phyloP scores from a whole-genome alignment of 2,113 vertebrate genomes.

The Athene cunicularia region DNA sequence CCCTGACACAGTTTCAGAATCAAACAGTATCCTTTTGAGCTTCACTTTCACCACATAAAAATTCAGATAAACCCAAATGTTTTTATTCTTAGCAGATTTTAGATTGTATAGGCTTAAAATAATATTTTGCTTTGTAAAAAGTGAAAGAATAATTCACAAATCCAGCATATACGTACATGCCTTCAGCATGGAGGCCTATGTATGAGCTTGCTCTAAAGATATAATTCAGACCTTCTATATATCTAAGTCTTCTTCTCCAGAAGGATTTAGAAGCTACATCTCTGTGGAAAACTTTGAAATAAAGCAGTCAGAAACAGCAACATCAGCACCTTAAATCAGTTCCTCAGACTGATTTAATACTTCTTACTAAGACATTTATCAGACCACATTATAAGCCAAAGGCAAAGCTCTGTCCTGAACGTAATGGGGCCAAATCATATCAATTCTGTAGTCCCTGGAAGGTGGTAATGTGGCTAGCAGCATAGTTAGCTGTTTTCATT shows the following conservation, averaged over 20 bases:
- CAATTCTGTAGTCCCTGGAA: neutral
- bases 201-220: neutral
- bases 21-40: neutral
- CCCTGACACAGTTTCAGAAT: neutral
- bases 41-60: neutral
- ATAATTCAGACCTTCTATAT: neutral
- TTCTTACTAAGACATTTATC: neutral
- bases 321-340: neutral
- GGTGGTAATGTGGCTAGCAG: neutral
- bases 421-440: neutral
- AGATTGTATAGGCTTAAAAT: neutral
- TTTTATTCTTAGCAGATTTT: neutral
- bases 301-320: neutral
- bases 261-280: neutral
- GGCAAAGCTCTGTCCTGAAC: neutral
- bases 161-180: neutral
- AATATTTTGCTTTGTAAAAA: neutral
- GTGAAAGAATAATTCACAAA: neutral
- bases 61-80: neutral
- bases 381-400: neutral
- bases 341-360: neutral
- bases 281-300: neutral
- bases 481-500: neutral
- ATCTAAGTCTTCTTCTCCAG: neutral
- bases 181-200: neutral